Percentiles rank a stretch among this genome's conserved stretches.
phyloP scores from a whole-genome alignment of 1,140 invertebrate species.

The Gerris buenoi region DNA sequence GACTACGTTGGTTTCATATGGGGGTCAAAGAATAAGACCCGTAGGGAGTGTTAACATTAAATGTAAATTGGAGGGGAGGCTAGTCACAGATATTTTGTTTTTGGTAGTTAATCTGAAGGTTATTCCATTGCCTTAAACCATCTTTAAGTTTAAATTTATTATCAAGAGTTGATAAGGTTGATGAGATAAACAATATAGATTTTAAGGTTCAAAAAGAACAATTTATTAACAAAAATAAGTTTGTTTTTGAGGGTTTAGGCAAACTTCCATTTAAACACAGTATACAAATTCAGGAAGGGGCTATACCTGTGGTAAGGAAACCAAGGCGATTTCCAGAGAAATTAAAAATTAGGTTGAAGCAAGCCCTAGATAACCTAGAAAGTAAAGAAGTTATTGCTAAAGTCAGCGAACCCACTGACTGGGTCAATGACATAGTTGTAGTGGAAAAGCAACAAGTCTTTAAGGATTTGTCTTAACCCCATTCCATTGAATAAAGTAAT shows the following conservation, averaged over 20 bases:
- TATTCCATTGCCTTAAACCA: background rate
- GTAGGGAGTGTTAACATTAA: background rate
- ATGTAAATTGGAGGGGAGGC: background rate
- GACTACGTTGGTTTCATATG: background rate
- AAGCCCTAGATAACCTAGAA: conserved; percentile 22
- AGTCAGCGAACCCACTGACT: conserved; percentile 27
- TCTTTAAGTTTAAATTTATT: background rate
- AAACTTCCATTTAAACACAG: background rate
- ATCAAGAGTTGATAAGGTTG: background rate
- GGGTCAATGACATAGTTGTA: conserved; percentile 18
- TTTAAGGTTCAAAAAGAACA: background rate
- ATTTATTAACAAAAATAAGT: background rate
- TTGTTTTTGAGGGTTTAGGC: background rate
- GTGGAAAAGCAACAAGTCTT: conserved; percentile 15
- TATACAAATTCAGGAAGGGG: background rate
- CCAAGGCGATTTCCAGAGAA: background rate
- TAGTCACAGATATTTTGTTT: background rate
- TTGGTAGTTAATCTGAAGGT: background rate
- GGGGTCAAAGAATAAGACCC: background rate
- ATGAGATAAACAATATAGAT: background rate
- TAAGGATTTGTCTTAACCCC: conserved; percentile 26
- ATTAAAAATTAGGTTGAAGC: conserved; percentile 2
- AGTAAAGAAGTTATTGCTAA: conserved; percentile 17
- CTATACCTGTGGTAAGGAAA: background rate
- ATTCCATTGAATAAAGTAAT: conserved; percentile 22